Percentiles rank a stretch among this genome's conserved stretches.
These are phyloP conservation scores for Zootermopsis nevadensis DNA, from an alignment of 2,888 invertebrate genomes.

Conservation along the genomic window DNA sequence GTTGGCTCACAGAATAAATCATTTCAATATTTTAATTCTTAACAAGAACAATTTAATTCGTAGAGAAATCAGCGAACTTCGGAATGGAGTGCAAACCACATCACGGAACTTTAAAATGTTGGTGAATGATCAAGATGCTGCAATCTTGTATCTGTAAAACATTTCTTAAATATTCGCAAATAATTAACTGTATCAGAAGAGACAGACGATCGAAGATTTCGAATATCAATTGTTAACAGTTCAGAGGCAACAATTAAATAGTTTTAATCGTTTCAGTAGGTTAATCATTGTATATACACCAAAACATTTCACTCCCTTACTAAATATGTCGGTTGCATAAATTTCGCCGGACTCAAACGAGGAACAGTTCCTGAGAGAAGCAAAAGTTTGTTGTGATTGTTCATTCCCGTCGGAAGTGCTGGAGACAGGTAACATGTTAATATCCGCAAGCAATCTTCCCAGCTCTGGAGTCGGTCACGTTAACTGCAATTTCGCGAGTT, in stretches of 20 bases:
- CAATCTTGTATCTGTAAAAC: neutral
- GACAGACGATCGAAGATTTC: too few species aligned
- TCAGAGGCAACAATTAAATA: too few species aligned
- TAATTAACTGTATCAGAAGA: too few species aligned
- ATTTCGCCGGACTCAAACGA: too few species aligned
- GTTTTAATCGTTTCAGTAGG: too few species aligned
- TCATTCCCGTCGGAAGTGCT: neutral
- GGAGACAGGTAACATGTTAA: constrained; percentile 5
- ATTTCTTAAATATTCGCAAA: too few species aligned
- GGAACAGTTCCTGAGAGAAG: neutral
- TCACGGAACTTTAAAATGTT: neutral
- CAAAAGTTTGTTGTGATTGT: neutral
- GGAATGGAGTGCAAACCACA: neutral
- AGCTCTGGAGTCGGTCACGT: constrained; percentile 14
- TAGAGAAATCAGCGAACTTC: neutral
- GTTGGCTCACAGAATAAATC: neutral
- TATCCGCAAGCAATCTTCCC: constrained; percentile 1
- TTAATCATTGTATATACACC: too few species aligned
- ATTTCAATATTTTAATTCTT: neutral
- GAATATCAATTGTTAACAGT: too few species aligned
- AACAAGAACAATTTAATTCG: neutral
- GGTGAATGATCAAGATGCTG: neutral
- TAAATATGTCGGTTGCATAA: too few species aligned
- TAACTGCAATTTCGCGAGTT: constrained; percentile 14
- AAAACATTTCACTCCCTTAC: too few species aligned